Evolutionary conservation across 2,888 invertebrate species (phyloP).

Genomic region (Altica lythri): DNA sequence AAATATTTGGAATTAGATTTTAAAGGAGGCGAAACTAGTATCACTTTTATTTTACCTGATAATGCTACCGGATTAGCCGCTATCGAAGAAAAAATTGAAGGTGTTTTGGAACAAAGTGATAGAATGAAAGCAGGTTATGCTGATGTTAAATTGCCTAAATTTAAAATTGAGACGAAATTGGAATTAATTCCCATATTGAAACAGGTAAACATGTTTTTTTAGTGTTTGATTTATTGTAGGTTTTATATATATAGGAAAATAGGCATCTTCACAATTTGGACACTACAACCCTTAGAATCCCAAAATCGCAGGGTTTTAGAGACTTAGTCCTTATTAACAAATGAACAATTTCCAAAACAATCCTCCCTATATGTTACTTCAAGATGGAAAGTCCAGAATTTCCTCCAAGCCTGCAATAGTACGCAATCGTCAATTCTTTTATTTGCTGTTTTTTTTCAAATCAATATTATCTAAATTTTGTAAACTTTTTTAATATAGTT

Average conservation of each 20-base stretch:
- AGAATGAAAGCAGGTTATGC: slow-evolving; percentile 31
- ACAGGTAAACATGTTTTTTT: slow-evolving; percentile 11
- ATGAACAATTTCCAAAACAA: too few relatives aligned
- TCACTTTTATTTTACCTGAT: slow-evolving; percentile 44
- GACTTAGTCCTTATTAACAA: too few relatives aligned
- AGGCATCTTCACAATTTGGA: background rate
- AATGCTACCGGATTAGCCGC: slow-evolving; percentile 36
- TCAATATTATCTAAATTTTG: too few relatives aligned
- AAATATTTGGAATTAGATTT: slow-evolving; percentile 46
- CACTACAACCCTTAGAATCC: too few relatives aligned
- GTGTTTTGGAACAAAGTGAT: slow-evolving; percentile 30
- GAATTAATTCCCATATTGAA: slow-evolving; percentile 31
- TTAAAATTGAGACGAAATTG: slow-evolving; percentile 35
- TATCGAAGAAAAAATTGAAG: slow-evolving; percentile 30
- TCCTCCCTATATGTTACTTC: background rate
- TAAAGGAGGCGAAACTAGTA: slow-evolving; percentile 35
- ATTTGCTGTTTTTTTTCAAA: background rate
- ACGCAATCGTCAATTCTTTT: too few relatives aligned
- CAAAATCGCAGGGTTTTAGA: too few relatives aligned
- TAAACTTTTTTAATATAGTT: too few relatives aligned
- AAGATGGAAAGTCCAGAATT: background rate
- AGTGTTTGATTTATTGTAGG: too few relatives aligned
- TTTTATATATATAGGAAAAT: background rate
- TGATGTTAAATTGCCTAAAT: slow-evolving; percentile 40
- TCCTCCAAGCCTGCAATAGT: background rate